These are phyloP conservation scores for Dastarcus helophoroides DNA, from an alignment of 2,888 invertebrate genomes.

Conservation along the genomic window DNA sequence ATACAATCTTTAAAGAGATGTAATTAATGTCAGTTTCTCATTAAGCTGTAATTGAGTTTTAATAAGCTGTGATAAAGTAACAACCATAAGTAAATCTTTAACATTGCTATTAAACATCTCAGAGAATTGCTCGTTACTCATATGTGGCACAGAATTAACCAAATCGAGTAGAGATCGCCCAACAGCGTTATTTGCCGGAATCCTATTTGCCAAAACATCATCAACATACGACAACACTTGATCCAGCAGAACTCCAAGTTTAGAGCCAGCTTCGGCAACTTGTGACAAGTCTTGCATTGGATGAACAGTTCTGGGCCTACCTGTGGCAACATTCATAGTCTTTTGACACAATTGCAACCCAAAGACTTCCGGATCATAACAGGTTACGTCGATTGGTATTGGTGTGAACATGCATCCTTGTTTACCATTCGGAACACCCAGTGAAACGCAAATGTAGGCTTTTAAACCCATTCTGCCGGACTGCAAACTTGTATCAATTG, in stretches of 20 bases:
- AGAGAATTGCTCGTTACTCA: constrained; percentile 82
- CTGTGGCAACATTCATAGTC: constrained; percentile 49
- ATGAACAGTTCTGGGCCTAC: constrained; percentile 34
- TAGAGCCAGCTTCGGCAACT: constrained; percentile 73
- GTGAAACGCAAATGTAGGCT: constrained; percentile 83
- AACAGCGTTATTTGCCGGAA: constrained; percentile 71
- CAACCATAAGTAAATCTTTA: constrained; percentile 95
- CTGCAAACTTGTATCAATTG: constrained; percentile 84
- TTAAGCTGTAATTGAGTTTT: constrained; percentile 94
- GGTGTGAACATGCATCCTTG: constrained; percentile 95
- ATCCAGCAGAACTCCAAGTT: constrained; percentile 65
- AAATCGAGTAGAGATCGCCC: constrained; percentile 85
- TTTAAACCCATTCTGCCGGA: constrained; percentile 87
- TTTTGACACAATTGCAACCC: constrained; percentile 73
- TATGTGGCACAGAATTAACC: constrained; percentile 84
- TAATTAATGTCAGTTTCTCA: constrained; percentile 84
- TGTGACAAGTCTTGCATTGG: constrained; percentile 55
- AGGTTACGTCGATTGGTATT: constrained; percentile 75
- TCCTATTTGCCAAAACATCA: constrained; percentile 74
- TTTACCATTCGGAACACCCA: constrained; percentile 90
- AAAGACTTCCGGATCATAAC: constrained; percentile 86
- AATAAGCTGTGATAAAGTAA: constrained; percentile 89
- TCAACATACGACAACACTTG: constrained; percentile 80
- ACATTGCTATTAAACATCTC: constrained; percentile 93
- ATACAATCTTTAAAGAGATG: constrained; percentile 57